Conservation (phyloP, 2,113 vertebrate genomes). For the Mustela nigripes region DNA sequence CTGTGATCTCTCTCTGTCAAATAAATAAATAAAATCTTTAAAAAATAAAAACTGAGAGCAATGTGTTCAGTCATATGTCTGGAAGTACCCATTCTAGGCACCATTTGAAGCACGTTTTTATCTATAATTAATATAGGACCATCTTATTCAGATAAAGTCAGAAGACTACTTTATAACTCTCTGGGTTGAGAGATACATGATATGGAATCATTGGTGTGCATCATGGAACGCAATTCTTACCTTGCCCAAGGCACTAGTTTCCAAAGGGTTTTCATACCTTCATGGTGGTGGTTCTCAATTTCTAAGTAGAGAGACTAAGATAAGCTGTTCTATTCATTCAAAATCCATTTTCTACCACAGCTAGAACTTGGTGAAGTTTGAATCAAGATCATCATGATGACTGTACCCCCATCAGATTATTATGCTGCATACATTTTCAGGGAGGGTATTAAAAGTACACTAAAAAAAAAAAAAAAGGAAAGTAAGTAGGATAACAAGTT, state of each 20-base stretch:
- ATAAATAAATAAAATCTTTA: too few relatives aligned
- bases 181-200: neutral
- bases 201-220: neutral
- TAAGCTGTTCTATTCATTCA: neutral
- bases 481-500: neutral
- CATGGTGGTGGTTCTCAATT: neutral
- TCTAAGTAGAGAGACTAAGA: neutral
- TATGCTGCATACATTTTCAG: conserved; percentile 21
- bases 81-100: neutral
- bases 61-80: neutral
- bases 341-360: neutral
- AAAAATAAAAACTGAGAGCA: neutral
- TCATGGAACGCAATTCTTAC: neutral
- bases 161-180: conserved; percentile 13
- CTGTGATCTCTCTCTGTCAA: too few relatives aligned
- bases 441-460: neutral
- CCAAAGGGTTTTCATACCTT: neutral
- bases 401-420: conserved; percentile 31
- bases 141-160: neutral
- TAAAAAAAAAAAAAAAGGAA: neutral
- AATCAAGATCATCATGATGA: neutral
- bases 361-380: conserved; percentile 21
- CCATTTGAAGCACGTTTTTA: neutral
- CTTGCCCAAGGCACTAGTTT: neutral
- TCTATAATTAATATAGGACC: neutral